These are phyloP conservation scores for Pelecanoides urinatrix DNA, from an alignment of 2,113 vertebrate genomes.

Conservation along the genomic window DNA sequence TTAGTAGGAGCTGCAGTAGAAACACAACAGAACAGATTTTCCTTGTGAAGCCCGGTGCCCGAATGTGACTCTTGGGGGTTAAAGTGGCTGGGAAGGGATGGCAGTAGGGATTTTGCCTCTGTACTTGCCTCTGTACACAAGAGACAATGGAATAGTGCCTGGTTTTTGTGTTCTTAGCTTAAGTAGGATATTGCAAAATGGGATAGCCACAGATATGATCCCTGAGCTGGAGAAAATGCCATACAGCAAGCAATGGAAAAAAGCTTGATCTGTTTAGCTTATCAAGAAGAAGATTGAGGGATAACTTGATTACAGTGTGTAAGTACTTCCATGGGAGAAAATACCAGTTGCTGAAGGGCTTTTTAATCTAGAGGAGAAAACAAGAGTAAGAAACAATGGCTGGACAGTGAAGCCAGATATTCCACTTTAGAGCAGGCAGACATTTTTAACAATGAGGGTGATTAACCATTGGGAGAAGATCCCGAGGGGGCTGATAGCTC, in stretches of 20 bases:
- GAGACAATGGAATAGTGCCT: conserved; percentile 39
- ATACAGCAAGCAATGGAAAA: neutral
- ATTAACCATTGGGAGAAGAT: conserved; percentile 45
- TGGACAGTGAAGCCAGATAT: conserved; percentile 50
- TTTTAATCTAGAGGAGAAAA: conserved; percentile 61
- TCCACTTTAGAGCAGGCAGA: conserved; percentile 45
- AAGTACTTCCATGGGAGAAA: conserved; percentile 52
- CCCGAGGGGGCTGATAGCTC: conserved; percentile 13
- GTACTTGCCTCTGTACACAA: neutral
- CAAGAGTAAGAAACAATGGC: conserved; percentile 53
- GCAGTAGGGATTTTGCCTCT: conserved; percentile 10
- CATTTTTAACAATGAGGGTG: conserved; percentile 44
- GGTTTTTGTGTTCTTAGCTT: conserved; percentile 48
- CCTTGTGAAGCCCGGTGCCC: neutral
- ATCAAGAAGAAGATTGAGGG: conserved; percentile 19
- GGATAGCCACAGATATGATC: conserved; percentile 38
- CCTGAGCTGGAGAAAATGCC: conserved; percentile 38
- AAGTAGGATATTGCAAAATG: conserved; percentile 62
- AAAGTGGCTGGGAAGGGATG: neutral
- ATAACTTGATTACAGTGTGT: conserved; percentile 33
- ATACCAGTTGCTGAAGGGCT: conserved; percentile 59
- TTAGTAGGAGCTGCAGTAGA: neutral
- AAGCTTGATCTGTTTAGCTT: conserved; percentile 27
- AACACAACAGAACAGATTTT: neutral
- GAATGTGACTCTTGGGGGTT: neutral